phyloP scores from a whole-genome alignment of 2,113 vertebrate species.

The Chaenocephalus aceratus region DNA sequence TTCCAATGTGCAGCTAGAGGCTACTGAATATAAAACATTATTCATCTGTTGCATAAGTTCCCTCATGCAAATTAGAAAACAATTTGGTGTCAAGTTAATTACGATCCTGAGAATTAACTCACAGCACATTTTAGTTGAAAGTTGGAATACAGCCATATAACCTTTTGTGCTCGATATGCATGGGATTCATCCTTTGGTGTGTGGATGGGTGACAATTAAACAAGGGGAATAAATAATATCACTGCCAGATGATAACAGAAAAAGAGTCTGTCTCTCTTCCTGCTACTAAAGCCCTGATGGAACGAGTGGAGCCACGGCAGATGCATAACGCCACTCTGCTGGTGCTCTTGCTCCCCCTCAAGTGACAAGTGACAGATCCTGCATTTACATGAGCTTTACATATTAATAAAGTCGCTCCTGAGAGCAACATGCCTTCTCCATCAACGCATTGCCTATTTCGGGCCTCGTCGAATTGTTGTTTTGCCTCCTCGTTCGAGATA shows the following conservation, averaged over 20 bases:
- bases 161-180: constrained; percentile 28
- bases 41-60: constrained; percentile 43
- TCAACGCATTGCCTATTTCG: constrained; percentile 18
- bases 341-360: constrained; percentile 30
- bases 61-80: constrained; percentile 31
- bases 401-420: constrained; percentile 66
- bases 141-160: neutral
- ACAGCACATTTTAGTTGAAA: constrained; percentile 16
- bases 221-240: constrained; percentile 72
- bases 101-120: constrained; percentile 7
- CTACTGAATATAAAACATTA: constrained; percentile 21
- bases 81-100: constrained; percentile 29
- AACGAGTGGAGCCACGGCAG: constrained; percentile 40
- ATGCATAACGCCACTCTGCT: constrained; percentile 44
- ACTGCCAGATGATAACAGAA: constrained; percentile 68
- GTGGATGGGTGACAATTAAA: constrained; percentile 77
- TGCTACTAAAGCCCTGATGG: constrained; percentile 60
- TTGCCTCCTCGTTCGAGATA: neutral
- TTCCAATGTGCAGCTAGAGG: constrained; percentile 47
- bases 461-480: constrained; percentile 24
- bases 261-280: constrained; percentile 57
- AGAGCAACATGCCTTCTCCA: constrained; percentile 46
- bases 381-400: constrained; percentile 72
- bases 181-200: constrained; percentile 49
- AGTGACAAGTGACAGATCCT: constrained; percentile 58